A percentile compares a stretch with the other conserved stretches of the same genome.
These are phyloP conservation scores for Pogonus chalceus DNA, from an alignment of 1,140 invertebrate species.

Conservation along the genomic window DNA sequence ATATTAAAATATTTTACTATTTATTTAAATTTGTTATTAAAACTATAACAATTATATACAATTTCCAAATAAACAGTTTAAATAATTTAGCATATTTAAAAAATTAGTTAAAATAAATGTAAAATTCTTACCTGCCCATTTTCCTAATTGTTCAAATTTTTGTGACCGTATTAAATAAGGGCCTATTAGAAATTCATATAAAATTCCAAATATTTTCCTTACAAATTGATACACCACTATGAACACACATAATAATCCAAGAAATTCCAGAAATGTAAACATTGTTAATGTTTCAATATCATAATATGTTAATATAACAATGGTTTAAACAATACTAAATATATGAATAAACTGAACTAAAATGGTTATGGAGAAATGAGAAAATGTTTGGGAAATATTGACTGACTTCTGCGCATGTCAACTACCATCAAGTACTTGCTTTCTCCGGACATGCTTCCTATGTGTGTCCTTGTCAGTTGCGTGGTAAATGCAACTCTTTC, in stretches of 20 bases:
- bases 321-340: too few relatives aligned
- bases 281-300: too few relatives aligned
- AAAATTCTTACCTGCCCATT: conserved; percentile 38
- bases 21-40: neutral
- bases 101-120: neutral
- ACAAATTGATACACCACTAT: conserved; percentile 26
- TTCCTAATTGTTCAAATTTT: conserved; percentile 35
- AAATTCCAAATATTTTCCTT: conserved; percentile 19
- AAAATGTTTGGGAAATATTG: too few relatives aligned
- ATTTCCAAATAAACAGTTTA: neutral
- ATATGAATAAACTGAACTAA: too few relatives aligned
- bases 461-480: too few relatives aligned
- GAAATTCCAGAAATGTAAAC: neutral
- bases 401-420: too few relatives aligned
- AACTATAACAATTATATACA: neutral
- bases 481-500: too few relatives aligned
- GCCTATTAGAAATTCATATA: conserved; percentile 36
- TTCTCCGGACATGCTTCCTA: too few relatives aligned
- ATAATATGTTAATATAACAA: too few relatives aligned
- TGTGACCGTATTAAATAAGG: conserved; percentile 30
- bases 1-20: neutral
- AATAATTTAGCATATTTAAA: neutral
- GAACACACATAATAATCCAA: conserved; percentile 22
- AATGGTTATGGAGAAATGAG: too few relatives aligned
- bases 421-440: too few relatives aligned